Base-by-base conservation (phyloP, 35 echinoderm and acorn worm genomes). In the Ophiothrix spiculata region DNA sequence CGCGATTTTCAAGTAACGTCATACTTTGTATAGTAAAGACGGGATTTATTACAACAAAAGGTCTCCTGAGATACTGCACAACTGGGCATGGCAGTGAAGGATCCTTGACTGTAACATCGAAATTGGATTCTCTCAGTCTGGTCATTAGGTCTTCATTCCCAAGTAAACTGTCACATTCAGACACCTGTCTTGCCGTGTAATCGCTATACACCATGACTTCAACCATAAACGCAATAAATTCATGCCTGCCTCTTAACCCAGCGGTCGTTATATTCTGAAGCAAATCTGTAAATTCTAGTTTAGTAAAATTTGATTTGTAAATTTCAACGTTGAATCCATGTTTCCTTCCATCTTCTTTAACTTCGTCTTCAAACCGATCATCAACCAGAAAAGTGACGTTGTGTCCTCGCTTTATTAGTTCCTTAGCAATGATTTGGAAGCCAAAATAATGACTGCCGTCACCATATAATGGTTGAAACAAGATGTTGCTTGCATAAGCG, bases 401-500 rank as follows among this genome's bases (percentile, higher is more conserved):
- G 36, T 80, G 78, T 4, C 78, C 78, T 39, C 38, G 25, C 17
- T 36, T n/a, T 23, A 39, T 39, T 39, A 80, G 36, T 29, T 33
- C 78, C 36, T 39, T 80, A n/a, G 78, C 78, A 37, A 95, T 83
- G 8, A 60, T 8, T 19, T 88, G 73, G 90, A 85, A 60, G n/a
- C 85, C 82, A 14, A 83, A 28, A 46, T 91, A 95, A 84, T 95
- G 93, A 76, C 93, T 95, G 6, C 93, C 93, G 0, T 86, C 89
- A 37, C 88, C 93, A 35, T n/a, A n/a, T n/a, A n/a, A n/a, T n/a
- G n/a, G n/a, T n/a, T n/a, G n/a, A n/a, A n/a, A n/a, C n/a, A n/a
- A n/a, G n/a, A n/a, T n/a, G n/a, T n/a, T n/a, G n/a, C n/a, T n/a
- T n/a, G n/a, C n/a, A n/a, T n/a, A n/a, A n/a, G n/a, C n/a, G n/a